A percentile compares a stretch with the other conserved stretches of the same genome.
Evolutionary conservation across 2,888 invertebrate species (phyloP).

Genomic region (Ligdia adustata): DNA sequence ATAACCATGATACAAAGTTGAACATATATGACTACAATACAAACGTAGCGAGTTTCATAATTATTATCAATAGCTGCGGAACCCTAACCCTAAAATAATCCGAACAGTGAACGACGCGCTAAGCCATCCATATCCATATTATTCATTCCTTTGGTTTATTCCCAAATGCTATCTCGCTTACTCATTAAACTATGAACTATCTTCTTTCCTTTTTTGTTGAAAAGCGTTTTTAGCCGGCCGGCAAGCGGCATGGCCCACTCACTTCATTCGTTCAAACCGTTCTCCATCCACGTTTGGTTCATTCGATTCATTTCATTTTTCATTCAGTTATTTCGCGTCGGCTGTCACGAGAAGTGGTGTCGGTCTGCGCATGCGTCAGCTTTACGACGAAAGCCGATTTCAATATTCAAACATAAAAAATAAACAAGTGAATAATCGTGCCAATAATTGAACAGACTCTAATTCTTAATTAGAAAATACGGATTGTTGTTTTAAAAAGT

Average conservation of each 20-base stretch:
- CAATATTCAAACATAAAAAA: conserved; percentile 70
- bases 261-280: conserved; percentile 14
- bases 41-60: no score
- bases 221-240: conserved; percentile 6
- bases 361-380: conserved; percentile 66
- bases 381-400: conserved; percentile 51
- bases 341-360: conserved; percentile 49
- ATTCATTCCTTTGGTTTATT: conserved; percentile 8
- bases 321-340: conserved; percentile 58
- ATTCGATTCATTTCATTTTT: conserved; percentile 39
- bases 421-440: conserved; percentile 72
- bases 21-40: no score
- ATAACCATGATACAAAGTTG: no score
- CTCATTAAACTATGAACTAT: conserved; percentile 8
- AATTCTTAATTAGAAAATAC: conserved; percentile 7
- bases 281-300: conserved; percentile 8
- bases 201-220: conserved; percentile 12
- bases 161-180: conserved; percentile 12
- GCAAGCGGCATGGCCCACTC: conserved; percentile 11
- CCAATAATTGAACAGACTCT: conserved; percentile 39
- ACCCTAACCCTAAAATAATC: no score
- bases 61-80: no score
- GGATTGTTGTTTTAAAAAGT: conserved; percentile 37
- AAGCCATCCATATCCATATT: conserved; percentile 19
- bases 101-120: no score